Percentiles rank a stretch among this genome's conserved stretches.
Evolutionary conservation across 1,140 invertebrate genomes (phyloP).

Genomic region (Atta texana): DNA sequence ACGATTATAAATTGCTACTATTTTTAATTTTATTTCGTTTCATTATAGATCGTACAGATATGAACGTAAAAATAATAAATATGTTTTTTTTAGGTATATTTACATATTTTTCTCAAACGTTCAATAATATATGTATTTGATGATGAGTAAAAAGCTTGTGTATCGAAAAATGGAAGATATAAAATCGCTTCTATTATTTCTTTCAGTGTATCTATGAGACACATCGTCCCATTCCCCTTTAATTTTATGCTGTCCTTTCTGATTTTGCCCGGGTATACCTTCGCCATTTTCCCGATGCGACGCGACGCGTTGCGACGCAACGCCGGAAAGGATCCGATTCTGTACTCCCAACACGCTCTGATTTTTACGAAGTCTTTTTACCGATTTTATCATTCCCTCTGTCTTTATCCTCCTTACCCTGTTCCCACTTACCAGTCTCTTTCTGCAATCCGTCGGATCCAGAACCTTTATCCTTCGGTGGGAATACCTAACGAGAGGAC

Average conservation of each 20-base stretch:
- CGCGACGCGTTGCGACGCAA: conserved; percentile 27
- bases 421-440: conserved; percentile 41
- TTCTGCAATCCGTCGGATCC: conserved; percentile 58
- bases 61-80: neutral
- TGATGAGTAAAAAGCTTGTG: too few species aligned
- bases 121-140: neutral
- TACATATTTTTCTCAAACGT: neutral
- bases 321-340: conserved; percentile 80
- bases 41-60: neutral
- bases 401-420: conserved; percentile 43
- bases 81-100: neutral
- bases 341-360: conserved; percentile 73
- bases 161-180: neutral
- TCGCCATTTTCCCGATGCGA: conserved; percentile 52
- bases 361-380: conserved; percentile 81
- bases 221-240: conserved; percentile 60
- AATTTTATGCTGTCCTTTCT: conserved; percentile 67
- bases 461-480: conserved; percentile 39
- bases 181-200: conserved; percentile 46
- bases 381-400: conserved; percentile 68
- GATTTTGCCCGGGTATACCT: conserved; percentile 42
- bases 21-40: neutral
- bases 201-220: neutral
- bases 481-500: conserved; percentile 72
- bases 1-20: neutral